Conservation (phyloP, 1,140 invertebrate genomes). For the Uloborus diversus region DNA sequence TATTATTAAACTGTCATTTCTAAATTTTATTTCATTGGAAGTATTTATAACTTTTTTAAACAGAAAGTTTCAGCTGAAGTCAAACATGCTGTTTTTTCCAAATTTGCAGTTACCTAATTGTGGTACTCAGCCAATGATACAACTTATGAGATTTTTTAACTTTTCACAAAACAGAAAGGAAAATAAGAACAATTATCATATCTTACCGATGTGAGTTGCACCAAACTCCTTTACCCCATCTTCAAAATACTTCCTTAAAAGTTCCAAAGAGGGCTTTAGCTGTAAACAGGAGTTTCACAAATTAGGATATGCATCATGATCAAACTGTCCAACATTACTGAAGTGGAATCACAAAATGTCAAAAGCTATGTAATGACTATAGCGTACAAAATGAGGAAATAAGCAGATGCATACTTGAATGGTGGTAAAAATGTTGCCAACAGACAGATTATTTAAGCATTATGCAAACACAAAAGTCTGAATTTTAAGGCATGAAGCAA, state of each 20-base stretch:
- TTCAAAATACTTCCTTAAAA: constrained; percentile 59
- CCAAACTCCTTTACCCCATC: constrained; percentile 60
- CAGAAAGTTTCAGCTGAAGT: not conserved
- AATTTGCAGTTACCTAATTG: not conserved
- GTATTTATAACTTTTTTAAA: not conserved
- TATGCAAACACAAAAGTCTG: too few species aligned
- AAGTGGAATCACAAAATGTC: not conserved
- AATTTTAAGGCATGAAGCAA: too few species aligned
- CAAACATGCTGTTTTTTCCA: not conserved
- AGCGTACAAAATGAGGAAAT: not conserved
- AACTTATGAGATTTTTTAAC: not conserved
- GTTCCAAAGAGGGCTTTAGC: constrained; percentile 53
- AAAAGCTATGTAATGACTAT: not conserved
- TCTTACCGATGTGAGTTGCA: constrained; percentile 57
- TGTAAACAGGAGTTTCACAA: constrained; percentile 34
- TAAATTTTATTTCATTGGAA: not conserved
- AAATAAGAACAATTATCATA: constrained; percentile 2
- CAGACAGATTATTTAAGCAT: too few species aligned
- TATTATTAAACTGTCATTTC: not conserved
- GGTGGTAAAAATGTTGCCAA: not conserved
- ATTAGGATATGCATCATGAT: not conserved
- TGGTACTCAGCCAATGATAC: not conserved
- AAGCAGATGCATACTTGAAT: not conserved
- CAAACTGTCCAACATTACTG: too few species aligned
- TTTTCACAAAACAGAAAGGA: not conserved